These are phyloP conservation scores for Drosophila athabasca DNA, from an alignment of 1,140 invertebrate species.

Conservation along the genomic window DNA sequence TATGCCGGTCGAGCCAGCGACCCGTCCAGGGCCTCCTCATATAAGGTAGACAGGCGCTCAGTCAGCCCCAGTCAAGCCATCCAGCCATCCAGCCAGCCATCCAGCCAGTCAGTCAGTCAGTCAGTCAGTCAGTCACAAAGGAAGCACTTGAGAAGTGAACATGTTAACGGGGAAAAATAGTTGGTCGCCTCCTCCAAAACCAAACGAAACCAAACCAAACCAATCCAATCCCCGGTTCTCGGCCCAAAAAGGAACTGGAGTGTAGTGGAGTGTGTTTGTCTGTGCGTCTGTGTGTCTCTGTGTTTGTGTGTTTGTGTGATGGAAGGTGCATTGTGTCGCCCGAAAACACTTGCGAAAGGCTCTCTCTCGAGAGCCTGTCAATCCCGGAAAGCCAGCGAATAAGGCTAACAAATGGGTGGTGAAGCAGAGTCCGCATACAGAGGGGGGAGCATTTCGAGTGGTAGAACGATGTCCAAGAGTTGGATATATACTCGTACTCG, in stretches of 20 bases:
- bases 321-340: slow-evolving; percentile 61
- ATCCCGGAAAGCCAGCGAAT: slow-evolving; percentile 38
- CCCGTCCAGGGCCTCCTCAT: slow-evolving; percentile 54
- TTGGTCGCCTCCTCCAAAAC: slow-evolving; percentile 68
- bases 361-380: slow-evolving; percentile 64
- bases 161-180: slow-evolving; percentile 76
- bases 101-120: slow-evolving; percentile 7
- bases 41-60: slow-evolving; percentile 64
- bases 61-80: slow-evolving; percentile 21
- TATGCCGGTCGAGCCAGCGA: slow-evolving; percentile 51
- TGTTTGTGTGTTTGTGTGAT: neutral
- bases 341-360: slow-evolving; percentile 68
- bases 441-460: neutral
- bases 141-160: slow-evolving; percentile 76
- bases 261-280: neutral
- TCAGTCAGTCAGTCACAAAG: slow-evolving; percentile 57
- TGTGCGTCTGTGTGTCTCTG: neutral
- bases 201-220: slow-evolving; percentile 33
- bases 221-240: slow-evolving; percentile 1
- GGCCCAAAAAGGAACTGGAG: slow-evolving; percentile 21
- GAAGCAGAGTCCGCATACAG: neutral
- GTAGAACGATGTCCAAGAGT: neutral
- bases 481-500: slow-evolving; percentile 8
- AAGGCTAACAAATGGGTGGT: slow-evolving; percentile 30
- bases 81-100: slow-evolving; percentile 17